These are phyloP conservation scores for Megalonaias nervosa DNA, from an alignment of 1,140 invertebrate genomes.

Conservation along the genomic window DNA sequence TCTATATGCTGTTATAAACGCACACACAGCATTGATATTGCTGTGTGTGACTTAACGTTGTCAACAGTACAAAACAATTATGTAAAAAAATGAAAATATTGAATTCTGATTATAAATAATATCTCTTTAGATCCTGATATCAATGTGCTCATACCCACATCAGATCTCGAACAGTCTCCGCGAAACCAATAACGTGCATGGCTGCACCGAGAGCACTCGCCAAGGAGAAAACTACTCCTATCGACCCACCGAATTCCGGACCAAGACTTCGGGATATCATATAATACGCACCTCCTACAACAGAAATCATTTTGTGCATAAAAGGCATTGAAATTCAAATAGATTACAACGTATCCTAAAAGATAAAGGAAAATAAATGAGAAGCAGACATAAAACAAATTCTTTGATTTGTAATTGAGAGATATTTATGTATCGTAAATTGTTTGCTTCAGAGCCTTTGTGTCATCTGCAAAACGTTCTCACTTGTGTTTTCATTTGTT, in stretches of 20 bases:
- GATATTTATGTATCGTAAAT: too few relatives aligned
- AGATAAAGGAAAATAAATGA: too few relatives aligned
- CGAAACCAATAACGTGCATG: conserved; percentile 98
- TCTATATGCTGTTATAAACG: not conserved
- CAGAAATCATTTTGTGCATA: not conserved
- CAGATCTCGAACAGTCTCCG: conserved; percentile 83
- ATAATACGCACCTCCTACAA: conserved; percentile 93
- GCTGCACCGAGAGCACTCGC: conserved; percentile 97
- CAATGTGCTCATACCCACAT: conserved; percentile 51
- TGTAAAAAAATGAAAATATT: too few relatives aligned
- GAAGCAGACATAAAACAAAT: too few relatives aligned
- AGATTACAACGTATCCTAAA: too few relatives aligned
- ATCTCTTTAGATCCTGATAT: too few relatives aligned
- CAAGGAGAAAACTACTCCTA: conserved; percentile 96
- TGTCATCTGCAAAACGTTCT: too few relatives aligned
- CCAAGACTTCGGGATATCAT: conserved; percentile 98
- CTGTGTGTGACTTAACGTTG: not conserved
- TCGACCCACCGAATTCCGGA: conserved; percentile 97
- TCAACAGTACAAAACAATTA: too few relatives aligned
- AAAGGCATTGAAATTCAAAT: too few relatives aligned
- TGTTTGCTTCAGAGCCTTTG: too few relatives aligned
- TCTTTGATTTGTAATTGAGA: too few relatives aligned
- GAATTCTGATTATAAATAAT: not conserved
- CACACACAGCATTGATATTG: not conserved
- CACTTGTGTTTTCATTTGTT: too few relatives aligned